phyloP scores from a whole-genome alignment of 2,113 vertebrate genomes.

The Columba livia region DNA sequence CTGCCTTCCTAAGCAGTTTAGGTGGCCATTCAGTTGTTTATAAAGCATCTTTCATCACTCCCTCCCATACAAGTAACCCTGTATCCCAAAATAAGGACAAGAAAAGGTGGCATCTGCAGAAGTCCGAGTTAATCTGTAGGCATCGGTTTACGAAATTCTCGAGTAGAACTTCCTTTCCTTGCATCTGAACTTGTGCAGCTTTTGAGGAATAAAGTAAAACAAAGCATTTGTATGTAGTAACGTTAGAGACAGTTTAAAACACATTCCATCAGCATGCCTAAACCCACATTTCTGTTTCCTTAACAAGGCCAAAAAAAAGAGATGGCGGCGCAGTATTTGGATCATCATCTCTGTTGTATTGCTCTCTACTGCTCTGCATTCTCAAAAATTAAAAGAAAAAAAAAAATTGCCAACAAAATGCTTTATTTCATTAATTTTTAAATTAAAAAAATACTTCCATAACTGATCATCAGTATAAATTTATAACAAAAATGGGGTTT shows the following conservation, averaged over 20 bases:
- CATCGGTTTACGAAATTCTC: not conserved
- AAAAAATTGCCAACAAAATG: not conserved
- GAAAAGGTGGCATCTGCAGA: not conserved
- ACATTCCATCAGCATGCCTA: not conserved
- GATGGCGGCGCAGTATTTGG: not conserved
- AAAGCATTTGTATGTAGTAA: not conserved
- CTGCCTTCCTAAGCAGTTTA: not conserved
- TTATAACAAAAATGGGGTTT: not conserved
- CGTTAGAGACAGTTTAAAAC: not conserved
- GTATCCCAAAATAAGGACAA: not conserved
- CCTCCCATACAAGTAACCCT: not conserved
- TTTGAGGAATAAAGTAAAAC: not conserved
- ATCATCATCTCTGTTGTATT: not conserved
- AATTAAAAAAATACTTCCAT: not conserved
- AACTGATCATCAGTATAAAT: conserved; percentile 1
- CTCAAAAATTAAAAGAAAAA: not conserved
- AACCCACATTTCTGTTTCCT: not conserved
- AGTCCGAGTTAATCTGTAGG: not conserved
- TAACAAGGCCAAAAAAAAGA: not conserved
- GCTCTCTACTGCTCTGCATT: not conserved
- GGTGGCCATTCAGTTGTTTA: not conserved
- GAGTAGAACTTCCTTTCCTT: not conserved
- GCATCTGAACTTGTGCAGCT: not conserved
- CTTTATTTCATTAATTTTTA: conserved; percentile 2
- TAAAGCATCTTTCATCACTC: not conserved